These are phyloP conservation scores for Drosophila parthenogenetica DNA, from an alignment of 2,888 invertebrate species.

Conservation along the genomic window DNA sequence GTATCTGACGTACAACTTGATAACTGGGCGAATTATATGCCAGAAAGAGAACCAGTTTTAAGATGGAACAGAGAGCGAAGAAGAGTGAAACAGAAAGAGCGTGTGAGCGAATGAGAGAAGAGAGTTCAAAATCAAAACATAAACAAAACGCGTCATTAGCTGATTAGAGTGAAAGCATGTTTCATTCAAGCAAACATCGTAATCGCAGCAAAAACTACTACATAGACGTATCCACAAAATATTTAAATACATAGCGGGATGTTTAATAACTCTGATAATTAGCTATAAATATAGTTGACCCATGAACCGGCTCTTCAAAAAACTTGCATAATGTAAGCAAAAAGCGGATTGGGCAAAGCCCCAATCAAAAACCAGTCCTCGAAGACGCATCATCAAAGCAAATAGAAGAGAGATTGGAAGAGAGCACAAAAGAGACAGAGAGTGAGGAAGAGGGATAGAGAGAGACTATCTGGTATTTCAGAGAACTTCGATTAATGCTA, in stretches of 20 bases:
- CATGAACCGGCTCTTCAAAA: conserved; percentile 21
- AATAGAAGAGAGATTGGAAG: not conserved
- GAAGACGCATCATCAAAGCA: conserved; percentile 7
- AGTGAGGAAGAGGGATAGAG: not conserved
- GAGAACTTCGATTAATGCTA: conserved; percentile 19
- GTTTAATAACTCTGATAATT: not conserved
- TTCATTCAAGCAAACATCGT: conserved; percentile 22
- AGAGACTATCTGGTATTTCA: conserved; percentile 35
- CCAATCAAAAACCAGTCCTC: conserved; percentile 45
- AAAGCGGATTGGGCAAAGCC: conserved; percentile 56
- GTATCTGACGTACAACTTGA: conserved; percentile 1
- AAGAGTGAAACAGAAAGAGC: not conserved
- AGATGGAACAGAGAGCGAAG: not conserved
- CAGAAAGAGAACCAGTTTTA: conserved; percentile 23
- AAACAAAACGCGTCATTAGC: conserved; percentile 38
- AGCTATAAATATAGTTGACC: conserved; percentile 7
- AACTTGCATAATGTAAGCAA: conserved; percentile 12
- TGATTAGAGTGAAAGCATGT: conserved; percentile 30
- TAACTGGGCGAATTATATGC: not conserved
- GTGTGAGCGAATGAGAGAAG: not conserved
- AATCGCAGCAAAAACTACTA: not conserved
- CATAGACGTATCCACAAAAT: not conserved
- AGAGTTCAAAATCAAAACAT: conserved; percentile 37
- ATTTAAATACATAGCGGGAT: not conserved
- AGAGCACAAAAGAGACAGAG: not conserved